Percentiles rank a stretch among this genome's conserved stretches.
Evolutionary conservation across 2,888 invertebrate species (phyloP).

Genomic region (Ectemnius continuus): DNA sequence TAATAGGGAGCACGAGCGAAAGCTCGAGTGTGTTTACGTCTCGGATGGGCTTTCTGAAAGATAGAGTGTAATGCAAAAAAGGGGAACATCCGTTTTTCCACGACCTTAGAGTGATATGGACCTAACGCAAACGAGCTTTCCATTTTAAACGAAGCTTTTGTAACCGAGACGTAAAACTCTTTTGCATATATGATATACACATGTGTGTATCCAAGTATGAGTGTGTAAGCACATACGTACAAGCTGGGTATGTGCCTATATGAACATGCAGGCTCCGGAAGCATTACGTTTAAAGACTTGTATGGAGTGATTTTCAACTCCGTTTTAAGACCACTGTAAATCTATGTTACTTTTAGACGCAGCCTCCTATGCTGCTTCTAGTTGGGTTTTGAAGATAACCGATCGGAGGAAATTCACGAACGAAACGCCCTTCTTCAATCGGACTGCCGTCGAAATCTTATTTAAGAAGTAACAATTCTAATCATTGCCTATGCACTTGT

Average conservation of each 20-base stretch:
- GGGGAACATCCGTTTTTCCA: slow-evolving; percentile 31
- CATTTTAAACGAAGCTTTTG: slow-evolving; percentile 47
- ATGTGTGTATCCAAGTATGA: slow-evolving; percentile 21
- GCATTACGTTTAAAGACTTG: slow-evolving; percentile 52
- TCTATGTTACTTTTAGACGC: slow-evolving; percentile 55
- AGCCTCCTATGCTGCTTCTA: slow-evolving; percentile 39
- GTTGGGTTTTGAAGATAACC: slow-evolving; percentile 42
- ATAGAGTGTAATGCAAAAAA: slow-evolving; percentile 39
- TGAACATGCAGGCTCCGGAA: slow-evolving; percentile 37
- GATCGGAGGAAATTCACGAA: slow-evolving; percentile 33
- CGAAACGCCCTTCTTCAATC: slow-evolving; percentile 1
- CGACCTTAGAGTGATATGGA: slow-evolving; percentile 29
- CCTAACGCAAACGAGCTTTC: slow-evolving; percentile 48
- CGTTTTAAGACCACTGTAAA: slow-evolving; percentile 50
- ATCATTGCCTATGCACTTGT: slow-evolving; percentile 7
- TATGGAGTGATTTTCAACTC: slow-evolving; percentile 37
- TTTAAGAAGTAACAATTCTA: slow-evolving; percentile 21
- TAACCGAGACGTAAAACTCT: slow-evolving; percentile 34
- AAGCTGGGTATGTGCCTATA: slow-evolving; percentile 14
- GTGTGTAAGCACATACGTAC: slow-evolving; percentile 21
- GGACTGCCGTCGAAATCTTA: slow-evolving; percentile 23
- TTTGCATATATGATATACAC: slow-evolving; percentile 33
- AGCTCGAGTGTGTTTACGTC: slow-evolving; percentile 24
- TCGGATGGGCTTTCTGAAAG: slow-evolving; percentile 33
- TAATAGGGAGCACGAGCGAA: too few species aligned